phyloP scores from a whole-genome alignment of 2,113 vertebrate genomes.

The Tympanuchus pallidicinctus region DNA sequence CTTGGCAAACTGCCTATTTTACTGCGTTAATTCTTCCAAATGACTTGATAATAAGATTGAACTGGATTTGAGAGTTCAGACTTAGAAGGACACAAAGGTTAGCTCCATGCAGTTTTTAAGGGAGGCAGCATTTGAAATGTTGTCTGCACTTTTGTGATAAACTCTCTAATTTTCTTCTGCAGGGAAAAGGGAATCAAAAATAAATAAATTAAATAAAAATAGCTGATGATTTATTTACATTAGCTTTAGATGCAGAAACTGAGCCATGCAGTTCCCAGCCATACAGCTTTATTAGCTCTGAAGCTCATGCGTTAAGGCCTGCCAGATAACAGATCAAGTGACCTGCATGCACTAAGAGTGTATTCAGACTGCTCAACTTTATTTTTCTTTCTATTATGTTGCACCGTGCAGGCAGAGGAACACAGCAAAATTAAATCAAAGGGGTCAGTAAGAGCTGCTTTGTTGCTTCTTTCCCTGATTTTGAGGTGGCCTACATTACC shows the following conservation, averaged over 20 bases:
- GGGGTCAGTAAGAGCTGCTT: neutral
- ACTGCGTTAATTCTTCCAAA: slow-evolving; percentile 34
- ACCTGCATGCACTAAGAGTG: accelerated
- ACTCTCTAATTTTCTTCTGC: neutral
- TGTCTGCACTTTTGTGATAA: neutral
- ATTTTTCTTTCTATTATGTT: neutral
- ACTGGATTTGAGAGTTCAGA: slow-evolving; percentile 50
- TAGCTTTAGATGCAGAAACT: neutral
- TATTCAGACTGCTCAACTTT: neutral
- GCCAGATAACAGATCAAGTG: neutral
- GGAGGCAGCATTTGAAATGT: neutral
- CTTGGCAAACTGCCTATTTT: neutral
- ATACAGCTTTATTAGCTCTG: neutral
- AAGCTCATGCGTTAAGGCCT: neutral
- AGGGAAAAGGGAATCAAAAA: neutral
- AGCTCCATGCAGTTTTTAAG: neutral
- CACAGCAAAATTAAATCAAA: slow-evolving; percentile 1
- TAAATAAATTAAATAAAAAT: neutral
- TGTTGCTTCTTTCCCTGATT: neutral
- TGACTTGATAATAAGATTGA: slow-evolving; percentile 44
- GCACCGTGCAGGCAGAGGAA: neutral
- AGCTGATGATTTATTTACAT: neutral
- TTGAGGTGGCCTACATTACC: neutral
- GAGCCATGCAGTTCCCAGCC: neutral
- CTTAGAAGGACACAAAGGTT: slow-evolving; percentile 8